Base-by-base conservation (phyloP, 2,113 vertebrate genomes). In the Thamnophis sirtalis region DNA sequence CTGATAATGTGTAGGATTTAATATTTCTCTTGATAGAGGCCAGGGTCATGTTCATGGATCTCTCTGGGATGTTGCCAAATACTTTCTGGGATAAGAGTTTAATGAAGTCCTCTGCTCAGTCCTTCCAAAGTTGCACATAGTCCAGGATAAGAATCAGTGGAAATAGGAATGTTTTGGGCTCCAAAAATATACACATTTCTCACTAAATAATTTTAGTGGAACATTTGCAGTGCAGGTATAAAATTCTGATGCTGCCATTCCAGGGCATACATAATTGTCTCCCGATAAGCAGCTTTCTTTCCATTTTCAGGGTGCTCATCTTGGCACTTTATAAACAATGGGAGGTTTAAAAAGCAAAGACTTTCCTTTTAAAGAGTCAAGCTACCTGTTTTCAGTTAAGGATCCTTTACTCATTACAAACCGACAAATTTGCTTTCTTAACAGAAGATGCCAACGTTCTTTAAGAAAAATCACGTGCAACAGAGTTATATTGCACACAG, bases 141-240 rank as follows among this genome's bases (percentile, higher is more conserved):
- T 89, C 94, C 90, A 96, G 95, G 93, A 95, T 90, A 17, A 63
- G 92, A 97, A 95, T 96, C 94, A 96, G 95, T 96, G 97, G 96
- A 95, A 96, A 94, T 91, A 95, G 91, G 93, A 95, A 94, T 19
- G 1, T 95, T 96, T 95, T 92, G 92, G 94, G 95, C 96, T 96
- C 96, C 88, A 91, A 96, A 97, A 95, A 91, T 93, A 92, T 95
- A 95, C 95, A 94, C 68, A 93, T 92, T 97, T 33, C 0, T 86
- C 93, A 94, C 95, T 97, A 96, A 95, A 94, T 95, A 96, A 97
- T 96, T 96, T 96, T 95, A 95, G 95, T 95, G 96, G 96, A 95
- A 91, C 87, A 55, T 93, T 95, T 94, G 93, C 93, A 94, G 95
- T 91, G 93, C 94, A 93, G 94, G 93, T 91, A 50, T 92, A 86